Evolutionary conservation across 2,113 vertebrate species (phyloP).

Genomic region (Macquaria australasica): DNA sequence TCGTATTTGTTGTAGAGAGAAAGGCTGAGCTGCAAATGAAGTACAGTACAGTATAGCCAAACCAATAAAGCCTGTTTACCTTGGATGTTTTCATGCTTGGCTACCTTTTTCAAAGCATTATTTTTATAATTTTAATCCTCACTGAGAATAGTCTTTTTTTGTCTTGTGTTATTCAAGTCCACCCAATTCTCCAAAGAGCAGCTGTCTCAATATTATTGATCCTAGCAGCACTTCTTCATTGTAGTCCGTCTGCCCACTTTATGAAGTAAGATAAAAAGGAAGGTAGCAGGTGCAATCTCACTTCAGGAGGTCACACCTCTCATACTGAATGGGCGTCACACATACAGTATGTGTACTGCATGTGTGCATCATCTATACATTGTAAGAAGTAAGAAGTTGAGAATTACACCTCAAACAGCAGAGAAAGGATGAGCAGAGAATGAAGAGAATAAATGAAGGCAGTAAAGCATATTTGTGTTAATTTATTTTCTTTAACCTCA

Average conservation of each 20-base stretch:
- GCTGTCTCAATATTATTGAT: conserved; percentile 25
- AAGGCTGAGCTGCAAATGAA: background rate
- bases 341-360: background rate
- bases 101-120: conserved; percentile 18
- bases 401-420: background rate
- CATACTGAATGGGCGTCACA: background rate
- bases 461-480: background rate
- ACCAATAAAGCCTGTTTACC: conserved; percentile 14
- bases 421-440: background rate
- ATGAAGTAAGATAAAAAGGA: conserved; percentile 26
- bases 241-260: background rate
- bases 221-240: background rate
- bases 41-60: background rate
- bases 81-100: conserved; percentile 6
- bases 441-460: background rate
- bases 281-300: conserved; percentile 14
- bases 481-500: background rate
- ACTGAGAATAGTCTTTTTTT: background rate
- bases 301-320: conserved; percentile 24
- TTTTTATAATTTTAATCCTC: conserved; percentile 8
- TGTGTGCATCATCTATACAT: background rate
- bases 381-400: background rate
- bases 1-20: background rate
- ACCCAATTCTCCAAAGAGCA: background rate
- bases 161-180: background rate